Evolutionary conservation across 2,113 vertebrate genomes (phyloP), one percentile per base, ranked within the genome.

Genomic region (Lagopus muta): DNA sequence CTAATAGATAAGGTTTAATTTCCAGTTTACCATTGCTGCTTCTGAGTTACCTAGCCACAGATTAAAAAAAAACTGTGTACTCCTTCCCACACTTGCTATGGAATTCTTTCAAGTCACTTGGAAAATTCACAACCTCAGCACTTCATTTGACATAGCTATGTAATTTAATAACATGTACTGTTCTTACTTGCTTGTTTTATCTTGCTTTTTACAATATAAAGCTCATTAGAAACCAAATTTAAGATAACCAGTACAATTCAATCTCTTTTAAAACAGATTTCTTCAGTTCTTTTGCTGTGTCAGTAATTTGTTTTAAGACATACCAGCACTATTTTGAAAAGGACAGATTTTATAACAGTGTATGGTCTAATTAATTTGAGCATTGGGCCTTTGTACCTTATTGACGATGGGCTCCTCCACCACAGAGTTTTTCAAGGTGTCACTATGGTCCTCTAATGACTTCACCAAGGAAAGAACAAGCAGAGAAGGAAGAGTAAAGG

Each of bases 371-470:
- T 81, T 92, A 91, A 91, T 81, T 91, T 94, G 73, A 97, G 74
- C 71, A 92, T 84, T 71, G 86, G 32, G 80, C 43, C 60, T 92
- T 47, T 97, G 96, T 99, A 99, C 99, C 99, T 99, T 99, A 97
- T 97, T 97, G 97, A 96, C 40, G 97, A 97, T 95, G 52, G 97
- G 96, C 83, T 98, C 98, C 93, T 98, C 98, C 97, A 96, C 93
- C 96, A 98, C 96, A 97, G 98, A 98, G 98, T 94, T 98, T 99
- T 98, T 99, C 97, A 98, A 95, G 97, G 90, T 96, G 97, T 99
- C 99, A 97, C 69, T 98, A 97, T 96, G 98, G 94, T 99, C 98
- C 97, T 98, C 98, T 97, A 98, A 95, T 90, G 97, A 98, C 99
- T 99, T 98, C 97, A 97, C 96, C 95, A 98, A 98, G 91, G 89